Percentiles rank a stretch among this genome's conserved stretches.
These are phyloP conservation scores for Dicerorhinus sumatrensis DNA, from an alignment of 2,113 vertebrate species.

Conservation along the genomic window DNA sequence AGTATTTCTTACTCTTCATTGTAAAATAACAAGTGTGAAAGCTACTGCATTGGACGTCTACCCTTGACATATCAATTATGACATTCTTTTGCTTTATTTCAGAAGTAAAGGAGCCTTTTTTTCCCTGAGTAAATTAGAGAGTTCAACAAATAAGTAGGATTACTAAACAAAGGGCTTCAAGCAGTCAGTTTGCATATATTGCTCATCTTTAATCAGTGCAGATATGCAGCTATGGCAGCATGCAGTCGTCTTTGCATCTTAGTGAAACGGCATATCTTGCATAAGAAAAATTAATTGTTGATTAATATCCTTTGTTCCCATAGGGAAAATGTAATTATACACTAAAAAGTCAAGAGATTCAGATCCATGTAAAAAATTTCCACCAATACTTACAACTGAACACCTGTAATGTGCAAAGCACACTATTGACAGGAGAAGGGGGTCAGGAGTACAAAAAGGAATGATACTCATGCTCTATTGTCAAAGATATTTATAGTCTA, in stretches of 20 bases:
- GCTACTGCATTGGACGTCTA: neutral
- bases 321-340: neutral
- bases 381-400: neutral
- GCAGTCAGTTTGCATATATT: neutral
- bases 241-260: neutral
- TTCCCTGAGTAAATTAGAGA: neutral
- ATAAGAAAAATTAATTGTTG: neutral
- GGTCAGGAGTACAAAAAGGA: neutral
- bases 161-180: constrained; percentile 35
- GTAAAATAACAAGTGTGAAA: neutral
- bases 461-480: neutral
- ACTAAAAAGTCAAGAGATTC: constrained; percentile 2
- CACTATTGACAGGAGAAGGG: neutral
- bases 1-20: neutral
- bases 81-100: constrained; percentile 15
- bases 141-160: neutral
- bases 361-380: neutral
- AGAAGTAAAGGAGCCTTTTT: neutral
- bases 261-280: constrained; percentile 8
- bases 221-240: neutral
- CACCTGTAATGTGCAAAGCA: constrained; percentile 5
- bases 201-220: constrained; percentile 4
- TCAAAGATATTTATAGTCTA: neutral
- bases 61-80: neutral
- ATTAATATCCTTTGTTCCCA: neutral